phyloP scores from a whole-genome alignment of 1,140 invertebrate species.

The Trypoxylus dichotomus region DNA sequence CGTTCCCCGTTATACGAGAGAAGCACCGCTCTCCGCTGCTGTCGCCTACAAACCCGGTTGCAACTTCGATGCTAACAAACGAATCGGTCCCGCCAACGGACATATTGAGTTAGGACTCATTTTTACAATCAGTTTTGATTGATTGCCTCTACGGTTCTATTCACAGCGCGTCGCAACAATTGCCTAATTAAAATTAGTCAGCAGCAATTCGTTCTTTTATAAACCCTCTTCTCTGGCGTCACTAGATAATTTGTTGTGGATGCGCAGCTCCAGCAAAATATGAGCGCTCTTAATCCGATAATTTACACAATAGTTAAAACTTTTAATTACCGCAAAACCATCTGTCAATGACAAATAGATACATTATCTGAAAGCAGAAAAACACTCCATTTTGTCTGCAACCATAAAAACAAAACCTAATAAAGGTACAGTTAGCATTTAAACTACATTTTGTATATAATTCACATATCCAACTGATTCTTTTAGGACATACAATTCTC shows the following conservation, averaged over 20 bases:
- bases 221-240: background rate
- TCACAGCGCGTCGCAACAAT: background rate
- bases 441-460: too few species aligned
- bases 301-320: background rate
- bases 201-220: background rate
- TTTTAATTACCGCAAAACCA: background rate
- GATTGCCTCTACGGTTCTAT: background rate
- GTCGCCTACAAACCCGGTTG: background rate
- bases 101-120: conserved; percentile 11
- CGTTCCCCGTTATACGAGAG: background rate
- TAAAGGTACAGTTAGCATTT: too few species aligned
- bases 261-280: background rate
- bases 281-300: background rate
- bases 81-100: conserved; percentile 2
- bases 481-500: too few species aligned
- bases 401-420: too few species aligned
- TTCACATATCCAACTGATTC: too few species aligned
- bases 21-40: background rate
- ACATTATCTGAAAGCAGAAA: background rate
- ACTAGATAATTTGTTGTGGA: background rate
- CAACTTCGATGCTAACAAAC: conserved; percentile 1
- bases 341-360: background rate
- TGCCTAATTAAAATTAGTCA: conserved; percentile 9
- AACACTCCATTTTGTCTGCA: too few species aligned
- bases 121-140: conserved; percentile 14